These are phyloP conservation scores for Pteronotus mesoamericanus DNA, from an alignment of 2,797 vertebrate species.

Conservation along the genomic window DNA sequence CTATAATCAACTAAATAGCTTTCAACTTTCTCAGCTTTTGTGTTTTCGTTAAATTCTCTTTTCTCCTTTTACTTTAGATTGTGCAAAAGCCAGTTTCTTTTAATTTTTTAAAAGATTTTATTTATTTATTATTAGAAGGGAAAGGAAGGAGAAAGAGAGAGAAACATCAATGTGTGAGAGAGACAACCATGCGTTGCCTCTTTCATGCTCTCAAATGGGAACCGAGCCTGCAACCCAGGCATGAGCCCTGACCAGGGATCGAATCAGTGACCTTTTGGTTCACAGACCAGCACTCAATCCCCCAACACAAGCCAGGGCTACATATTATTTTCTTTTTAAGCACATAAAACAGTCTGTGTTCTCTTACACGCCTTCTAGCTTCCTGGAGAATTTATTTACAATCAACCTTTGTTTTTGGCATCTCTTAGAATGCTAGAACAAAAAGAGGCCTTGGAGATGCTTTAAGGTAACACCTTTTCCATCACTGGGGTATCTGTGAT, in stretches of 20 bases:
- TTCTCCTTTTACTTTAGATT: neutral
- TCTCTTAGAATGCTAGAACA: neutral
- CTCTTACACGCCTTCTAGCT: neutral
- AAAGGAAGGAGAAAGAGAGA: too few species aligned
- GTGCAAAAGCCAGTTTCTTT: neutral
- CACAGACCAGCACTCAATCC: too few species aligned
- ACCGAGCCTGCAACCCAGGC: neutral
- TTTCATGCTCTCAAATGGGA: neutral
- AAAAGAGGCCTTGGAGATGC: neutral
- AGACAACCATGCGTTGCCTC: neutral
- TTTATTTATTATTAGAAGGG: too few species aligned
- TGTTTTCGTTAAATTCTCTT: neutral
- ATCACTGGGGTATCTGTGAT: neutral
- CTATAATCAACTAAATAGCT: neutral
- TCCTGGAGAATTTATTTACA: neutral
- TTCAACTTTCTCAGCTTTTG: neutral
- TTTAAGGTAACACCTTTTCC: neutral
- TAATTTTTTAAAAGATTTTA: neutral
- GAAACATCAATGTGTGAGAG: neutral
- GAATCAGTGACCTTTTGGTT: neutral
- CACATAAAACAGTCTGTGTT: neutral
- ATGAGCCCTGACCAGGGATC: neutral
- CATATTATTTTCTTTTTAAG: neutral
- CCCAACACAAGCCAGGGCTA: neutral
- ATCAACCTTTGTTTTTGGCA: neutral